Evolutionary conservation across 92 coral and sea anemone species (phyloP), one percentile per base, ranked within the genome.

Genomic region (Phenganax subtilis): DNA sequence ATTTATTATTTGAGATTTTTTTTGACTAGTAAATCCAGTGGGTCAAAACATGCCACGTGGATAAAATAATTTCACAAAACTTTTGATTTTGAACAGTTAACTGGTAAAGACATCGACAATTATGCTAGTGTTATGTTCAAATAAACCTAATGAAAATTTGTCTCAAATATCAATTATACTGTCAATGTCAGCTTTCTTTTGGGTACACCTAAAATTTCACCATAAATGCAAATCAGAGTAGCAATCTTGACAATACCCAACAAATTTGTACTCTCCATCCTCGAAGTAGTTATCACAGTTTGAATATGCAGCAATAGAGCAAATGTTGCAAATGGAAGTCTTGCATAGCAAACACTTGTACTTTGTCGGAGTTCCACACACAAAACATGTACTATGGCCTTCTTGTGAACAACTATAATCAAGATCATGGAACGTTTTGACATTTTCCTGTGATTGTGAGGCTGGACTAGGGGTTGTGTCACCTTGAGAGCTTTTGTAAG

Each of bases 321-420:
- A 71, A 12, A 71, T 37, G 37, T 71, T 71, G 76, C 76, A 71
- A 10, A 37, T 20, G 3, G 11, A 71, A 9, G 29, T 51, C 27
- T 71, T 30, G 54, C 76, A 71, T 10, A 20, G 10, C 76, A 71
- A 47, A 71, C 76, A 71, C 52, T 31, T 28, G 30, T 71, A 71
- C 30, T 71, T 71, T 1, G 76, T 71, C 5, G 8, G 12, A 20
- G 52, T 71, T 12, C 54, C n/a, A 20, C 76, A 71, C 9, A 10
- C 2, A 71, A 71, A 12, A 51, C 76, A 59, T 59, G 2, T 59
- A 59, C 25, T 59, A 14, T 59, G 65, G 16, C 25, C 16, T 14
- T 59, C 25, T 12, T 14, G 65, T 0, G 65, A 12, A 14, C 0
- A 14, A 14, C 25, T 59, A 12, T 1, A 20, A 20, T 12, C 15